Conservation (phyloP, 2,797 vertebrate species). For the Muscicapa striata region DNA sequence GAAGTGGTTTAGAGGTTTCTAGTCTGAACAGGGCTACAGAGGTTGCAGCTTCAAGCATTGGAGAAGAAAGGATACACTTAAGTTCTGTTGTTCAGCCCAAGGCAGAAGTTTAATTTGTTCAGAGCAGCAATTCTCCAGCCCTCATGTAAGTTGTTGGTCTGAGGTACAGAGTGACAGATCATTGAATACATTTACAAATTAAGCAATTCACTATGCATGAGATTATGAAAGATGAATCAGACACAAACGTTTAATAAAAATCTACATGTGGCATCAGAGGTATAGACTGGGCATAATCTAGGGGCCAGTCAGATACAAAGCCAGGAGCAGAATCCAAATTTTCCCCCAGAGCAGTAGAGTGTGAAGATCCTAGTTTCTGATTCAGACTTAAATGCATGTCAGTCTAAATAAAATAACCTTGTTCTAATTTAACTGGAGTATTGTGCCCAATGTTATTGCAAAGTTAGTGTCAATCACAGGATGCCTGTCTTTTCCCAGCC, state of each 20-base stretch:
- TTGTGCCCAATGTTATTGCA: background rate
- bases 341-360: background rate
- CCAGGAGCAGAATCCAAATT: background rate
- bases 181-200: conserved; percentile 17
- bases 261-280: background rate
- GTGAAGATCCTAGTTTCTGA: background rate
- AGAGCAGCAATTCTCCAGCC: background rate
- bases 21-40: background rate
- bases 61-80: background rate
- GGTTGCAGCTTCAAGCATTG: background rate
- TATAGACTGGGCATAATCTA: background rate
- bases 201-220: background rate
- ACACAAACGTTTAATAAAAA: conserved; percentile 2
- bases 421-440: conserved; percentile 21
- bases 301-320: background rate
- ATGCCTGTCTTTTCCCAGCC: background rate
- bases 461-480: conserved; percentile 43
- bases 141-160: background rate
- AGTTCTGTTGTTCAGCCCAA: background rate
- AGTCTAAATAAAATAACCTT: conserved; percentile 26
- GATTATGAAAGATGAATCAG: background rate
- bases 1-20: background rate
- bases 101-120: background rate
- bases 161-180: background rate
- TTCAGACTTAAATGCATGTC: background rate